Conservation (phyloP, 1,140 invertebrate species). For the Chlorops oryzae region DNA sequence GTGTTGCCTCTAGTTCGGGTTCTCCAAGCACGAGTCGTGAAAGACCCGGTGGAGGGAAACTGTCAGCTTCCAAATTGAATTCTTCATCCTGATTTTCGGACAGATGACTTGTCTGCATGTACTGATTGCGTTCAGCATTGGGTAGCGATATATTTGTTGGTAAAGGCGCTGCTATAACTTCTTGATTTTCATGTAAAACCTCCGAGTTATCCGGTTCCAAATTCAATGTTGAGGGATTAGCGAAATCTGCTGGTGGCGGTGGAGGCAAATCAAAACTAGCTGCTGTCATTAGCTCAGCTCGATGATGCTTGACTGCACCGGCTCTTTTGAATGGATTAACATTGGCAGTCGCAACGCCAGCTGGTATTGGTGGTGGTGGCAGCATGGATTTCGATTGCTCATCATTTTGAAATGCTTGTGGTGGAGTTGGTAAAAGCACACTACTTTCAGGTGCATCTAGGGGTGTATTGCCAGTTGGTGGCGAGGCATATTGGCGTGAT, state of each 20-base stretch:
- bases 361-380: slow-evolving; percentile 12
- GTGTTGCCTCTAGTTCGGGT: slow-evolving; percentile 53
- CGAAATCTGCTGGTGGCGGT: slow-evolving; percentile 19
- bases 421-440: slow-evolving; percentile 9
- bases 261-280: slow-evolving; percentile 13
- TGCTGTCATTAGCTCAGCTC: slow-evolving; percentile 31
- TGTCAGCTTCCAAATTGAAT: slow-evolving; percentile 29
- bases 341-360: not conserved
- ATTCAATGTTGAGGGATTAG: slow-evolving; percentile 29
- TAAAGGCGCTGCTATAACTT: slow-evolving; percentile 5
- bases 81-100: slow-evolving; percentile 52
- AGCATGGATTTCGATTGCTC: slow-evolving; percentile 3
- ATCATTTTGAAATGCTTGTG: slow-evolving; percentile 37
- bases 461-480: slow-evolving; percentile 12
- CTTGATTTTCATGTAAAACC: slow-evolving; percentile 49
- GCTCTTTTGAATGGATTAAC: slow-evolving; percentile 47
- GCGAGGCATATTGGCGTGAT: slow-evolving; percentile 17
- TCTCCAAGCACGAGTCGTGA: slow-evolving; percentile 60
- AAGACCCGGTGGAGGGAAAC: slow-evolving; percentile 52
- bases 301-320: slow-evolving; percentile 41
- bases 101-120: slow-evolving; percentile 64
- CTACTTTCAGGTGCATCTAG: not conserved
- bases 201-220: slow-evolving; percentile 60
- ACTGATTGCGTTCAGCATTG: slow-evolving; percentile 63
- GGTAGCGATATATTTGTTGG: slow-evolving; percentile 40